phyloP scores from a whole-genome alignment of 2,797 vertebrate genomes.

The Melanotaenia pygmaea region DNA sequence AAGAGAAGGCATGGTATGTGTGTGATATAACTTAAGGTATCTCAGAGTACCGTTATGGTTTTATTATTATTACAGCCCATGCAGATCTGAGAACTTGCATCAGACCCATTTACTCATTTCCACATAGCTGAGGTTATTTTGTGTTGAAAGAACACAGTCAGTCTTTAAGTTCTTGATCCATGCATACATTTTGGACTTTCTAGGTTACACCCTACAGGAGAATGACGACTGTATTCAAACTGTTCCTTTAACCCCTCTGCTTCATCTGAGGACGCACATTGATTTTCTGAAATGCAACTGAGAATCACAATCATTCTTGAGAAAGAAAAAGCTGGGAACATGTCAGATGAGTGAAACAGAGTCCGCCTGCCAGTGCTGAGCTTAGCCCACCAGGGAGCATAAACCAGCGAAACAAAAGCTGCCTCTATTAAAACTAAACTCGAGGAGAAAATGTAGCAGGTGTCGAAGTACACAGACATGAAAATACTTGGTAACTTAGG shows the following conservation, averaged over 20 bases:
- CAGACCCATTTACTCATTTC: neutral
- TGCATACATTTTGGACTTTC: slow-evolving; percentile 17
- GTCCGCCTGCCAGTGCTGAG: slow-evolving; percentile 47
- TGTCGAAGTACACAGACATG: slow-evolving; percentile 20
- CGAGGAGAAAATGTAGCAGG: slow-evolving; percentile 37
- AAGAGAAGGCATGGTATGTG: neutral
- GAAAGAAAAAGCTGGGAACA: slow-evolving; percentile 56
- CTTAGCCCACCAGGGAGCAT: slow-evolving; percentile 45
- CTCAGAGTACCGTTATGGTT: neutral
- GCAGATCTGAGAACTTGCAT: neutral
- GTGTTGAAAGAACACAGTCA: neutral
- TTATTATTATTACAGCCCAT: neutral
- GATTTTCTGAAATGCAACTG: slow-evolving; percentile 65
- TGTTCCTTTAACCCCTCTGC: slow-evolving; percentile 41
- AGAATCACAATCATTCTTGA: slow-evolving; percentile 64
- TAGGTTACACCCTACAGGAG: slow-evolving; percentile 43
- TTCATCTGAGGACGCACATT: slow-evolving; percentile 50
- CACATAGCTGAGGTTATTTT: neutral
- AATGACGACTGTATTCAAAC: slow-evolving; percentile 58
- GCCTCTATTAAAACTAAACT: slow-evolving; percentile 43
- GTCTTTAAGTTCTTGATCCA: neutral
- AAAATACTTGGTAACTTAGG: slow-evolving; percentile 48
- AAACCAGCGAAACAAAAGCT: slow-evolving; percentile 45
- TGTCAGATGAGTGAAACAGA: slow-evolving; percentile 60
- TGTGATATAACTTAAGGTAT: neutral